These are phyloP conservation scores for Metalampra italica DNA, from an alignment of 2,888 invertebrate species.

Conservation along the genomic window DNA sequence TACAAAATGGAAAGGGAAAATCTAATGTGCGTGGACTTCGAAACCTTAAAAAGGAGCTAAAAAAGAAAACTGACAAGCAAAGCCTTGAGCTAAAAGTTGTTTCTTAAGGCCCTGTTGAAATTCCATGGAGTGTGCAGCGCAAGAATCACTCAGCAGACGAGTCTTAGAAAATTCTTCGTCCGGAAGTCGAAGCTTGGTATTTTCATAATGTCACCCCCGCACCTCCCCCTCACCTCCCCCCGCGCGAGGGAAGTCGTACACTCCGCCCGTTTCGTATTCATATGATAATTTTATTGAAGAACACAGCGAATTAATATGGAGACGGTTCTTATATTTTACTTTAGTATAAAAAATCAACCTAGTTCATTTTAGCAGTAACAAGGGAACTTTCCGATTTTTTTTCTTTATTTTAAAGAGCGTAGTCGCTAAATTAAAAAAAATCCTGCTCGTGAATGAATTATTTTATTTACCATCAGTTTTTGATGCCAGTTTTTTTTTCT, in stretches of 20 bases:
- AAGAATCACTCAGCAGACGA: conserved; percentile 18
- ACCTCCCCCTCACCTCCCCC: conserved; percentile 20
- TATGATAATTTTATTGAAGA: conserved; percentile 67
- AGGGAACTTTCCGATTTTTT: no score
- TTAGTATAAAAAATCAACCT: no score
- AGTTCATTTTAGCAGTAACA: no score
- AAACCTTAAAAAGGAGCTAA: no score
- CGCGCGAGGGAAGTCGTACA: conserved; percentile 23
- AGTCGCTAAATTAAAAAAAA: no score
- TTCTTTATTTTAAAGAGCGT: no score
- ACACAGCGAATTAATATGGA: conserved; percentile 26
- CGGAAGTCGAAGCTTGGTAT: conserved; percentile 66
- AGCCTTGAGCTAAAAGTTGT: no score
- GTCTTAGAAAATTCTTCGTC: conserved; percentile 67
- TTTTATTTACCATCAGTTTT: no score
- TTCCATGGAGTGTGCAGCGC: conserved; percentile 1
- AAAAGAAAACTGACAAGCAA: not conserved
- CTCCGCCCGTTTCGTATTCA: conserved; percentile 47
- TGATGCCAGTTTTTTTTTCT: no score
- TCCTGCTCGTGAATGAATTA: no score
- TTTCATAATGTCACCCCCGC: conserved; percentile 64
- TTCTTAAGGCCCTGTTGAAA: not conserved
- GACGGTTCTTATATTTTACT: conserved; percentile 21
- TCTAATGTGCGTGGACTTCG: no score
- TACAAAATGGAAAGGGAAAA: not conserved